phyloP scores from a whole-genome alignment of 2,797 vertebrate species.

The Arnoldichthys spilopterus region DNA sequence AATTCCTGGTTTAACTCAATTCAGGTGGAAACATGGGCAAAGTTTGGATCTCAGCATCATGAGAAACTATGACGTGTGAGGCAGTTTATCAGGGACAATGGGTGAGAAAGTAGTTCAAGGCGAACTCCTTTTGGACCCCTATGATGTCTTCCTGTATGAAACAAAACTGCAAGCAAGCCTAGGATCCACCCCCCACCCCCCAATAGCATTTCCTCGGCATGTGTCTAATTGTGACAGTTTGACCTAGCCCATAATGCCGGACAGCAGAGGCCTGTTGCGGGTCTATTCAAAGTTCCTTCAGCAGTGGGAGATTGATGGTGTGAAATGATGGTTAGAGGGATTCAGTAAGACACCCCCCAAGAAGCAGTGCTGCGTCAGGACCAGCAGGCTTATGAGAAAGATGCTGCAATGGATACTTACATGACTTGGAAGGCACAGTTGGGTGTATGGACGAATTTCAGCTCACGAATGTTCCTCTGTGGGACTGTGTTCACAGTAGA shows the following conservation, averaged over 20 bases:
- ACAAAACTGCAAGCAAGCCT: conserved; percentile 60
- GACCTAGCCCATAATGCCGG: conserved; percentile 48
- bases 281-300: conserved; percentile 77
- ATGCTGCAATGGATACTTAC: conserved; percentile 70
- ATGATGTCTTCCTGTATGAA: conserved; percentile 61
- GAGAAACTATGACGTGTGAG: conserved; percentile 34
- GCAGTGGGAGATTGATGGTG: conserved; percentile 80
- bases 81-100: conserved; percentile 39
- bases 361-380: conserved; percentile 33
- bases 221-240: conserved; percentile 54
- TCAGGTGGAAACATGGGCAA: conserved; percentile 13
- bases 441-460: conserved; percentile 80
- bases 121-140: conserved; percentile 41
- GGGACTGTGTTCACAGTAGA: conserved; percentile 74
- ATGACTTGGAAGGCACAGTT: conserved; percentile 86
- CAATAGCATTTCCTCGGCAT: conserved; percentile 48
- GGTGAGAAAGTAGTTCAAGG: conserved; percentile 44
- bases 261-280: conserved; percentile 47
- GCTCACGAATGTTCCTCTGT: conserved; percentile 74
- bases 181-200: conserved; percentile 41
- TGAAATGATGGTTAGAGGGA: conserved; percentile 71
- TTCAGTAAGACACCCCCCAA: conserved; percentile 52
- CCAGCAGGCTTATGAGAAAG: conserved; percentile 16
- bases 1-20: conserved; percentile 6
- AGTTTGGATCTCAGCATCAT: conserved; percentile 44